phyloP scores from a whole-genome alignment of 2,113 vertebrate species.

The Circaetus cinerascens region DNA sequence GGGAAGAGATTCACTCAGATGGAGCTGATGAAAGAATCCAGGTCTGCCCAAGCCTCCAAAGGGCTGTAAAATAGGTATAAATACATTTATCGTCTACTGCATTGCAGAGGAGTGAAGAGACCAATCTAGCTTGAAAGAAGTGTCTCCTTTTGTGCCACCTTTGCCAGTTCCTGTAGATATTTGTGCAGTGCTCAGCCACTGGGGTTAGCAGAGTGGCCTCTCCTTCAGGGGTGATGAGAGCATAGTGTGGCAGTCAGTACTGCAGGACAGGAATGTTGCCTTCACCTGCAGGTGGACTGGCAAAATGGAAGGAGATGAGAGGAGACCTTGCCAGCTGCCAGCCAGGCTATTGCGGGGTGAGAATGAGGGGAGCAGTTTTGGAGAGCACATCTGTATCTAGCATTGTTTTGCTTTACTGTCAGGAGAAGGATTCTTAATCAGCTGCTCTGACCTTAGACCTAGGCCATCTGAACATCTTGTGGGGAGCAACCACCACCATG shows the following conservation, averaged over 20 bases:
- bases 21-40: neutral
- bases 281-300: neutral
- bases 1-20: neutral
- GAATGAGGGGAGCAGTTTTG: neutral
- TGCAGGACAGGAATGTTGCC: neutral
- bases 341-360: neutral
- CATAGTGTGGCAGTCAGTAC: neutral
- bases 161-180: neutral
- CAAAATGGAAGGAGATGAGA: neutral
- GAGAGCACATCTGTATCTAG: neutral
- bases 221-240: neutral
- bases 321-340: neutral
- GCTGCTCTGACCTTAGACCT: neutral
- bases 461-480: neutral
- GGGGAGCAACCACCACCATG: neutral
- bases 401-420: neutral
- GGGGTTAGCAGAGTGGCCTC: neutral
- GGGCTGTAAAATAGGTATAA: neutral
- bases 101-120: neutral
- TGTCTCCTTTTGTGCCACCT: neutral
- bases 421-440: neutral
- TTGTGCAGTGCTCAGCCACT: neutral
- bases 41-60: neutral
- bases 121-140: neutral
- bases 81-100: neutral